phyloP scores from a whole-genome alignment of 1,140 invertebrate species.

The Vanessa tameamea region DNA sequence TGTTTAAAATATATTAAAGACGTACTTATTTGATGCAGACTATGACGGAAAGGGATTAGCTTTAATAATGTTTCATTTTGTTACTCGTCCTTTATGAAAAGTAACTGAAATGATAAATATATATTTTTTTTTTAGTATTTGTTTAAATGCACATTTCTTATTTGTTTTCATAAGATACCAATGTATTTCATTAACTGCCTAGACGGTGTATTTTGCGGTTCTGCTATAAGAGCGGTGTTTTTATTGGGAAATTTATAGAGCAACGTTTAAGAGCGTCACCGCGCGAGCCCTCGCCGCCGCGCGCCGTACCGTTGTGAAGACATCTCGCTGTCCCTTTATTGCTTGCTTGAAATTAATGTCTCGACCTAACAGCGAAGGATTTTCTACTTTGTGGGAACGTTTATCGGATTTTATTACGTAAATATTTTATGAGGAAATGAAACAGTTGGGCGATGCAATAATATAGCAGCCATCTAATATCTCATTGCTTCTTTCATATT shows the following conservation, averaged over 20 bases:
- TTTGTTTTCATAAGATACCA: constrained; percentile 28
- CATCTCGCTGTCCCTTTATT: constrained; percentile 74
- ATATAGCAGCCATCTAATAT: constrained; percentile 18
- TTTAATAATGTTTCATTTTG: constrained; percentile 41
- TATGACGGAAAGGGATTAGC: constrained; percentile 52
- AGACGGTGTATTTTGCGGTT: constrained; percentile 62
- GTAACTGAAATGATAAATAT: constrained; percentile 42
- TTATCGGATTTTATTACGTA: constrained; percentile 75
- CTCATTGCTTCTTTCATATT: constrained; percentile 1
- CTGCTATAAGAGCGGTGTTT: constrained; percentile 50
- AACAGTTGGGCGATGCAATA: constrained; percentile 41
- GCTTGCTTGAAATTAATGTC: constrained; percentile 79
- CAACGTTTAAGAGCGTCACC: constrained; percentile 65
- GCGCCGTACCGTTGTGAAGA: constrained; percentile 59
- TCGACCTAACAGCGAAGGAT: constrained; percentile 67
- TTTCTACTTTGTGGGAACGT: constrained; percentile 72
- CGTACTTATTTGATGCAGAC: constrained; percentile 35
- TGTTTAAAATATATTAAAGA: constrained; percentile 45
- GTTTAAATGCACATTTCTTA: constrained; percentile 59
- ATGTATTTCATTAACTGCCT: constrained; percentile 48
- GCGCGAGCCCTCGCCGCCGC: constrained; percentile 46
- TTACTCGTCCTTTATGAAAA: constrained; percentile 45
- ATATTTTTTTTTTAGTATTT: constrained; percentile 69
- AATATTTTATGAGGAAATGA: constrained; percentile 68
- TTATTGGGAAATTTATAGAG: constrained; percentile 77